phyloP scores from a whole-genome alignment of 1,140 invertebrate genomes.

The Bradynema listronoti region DNA sequence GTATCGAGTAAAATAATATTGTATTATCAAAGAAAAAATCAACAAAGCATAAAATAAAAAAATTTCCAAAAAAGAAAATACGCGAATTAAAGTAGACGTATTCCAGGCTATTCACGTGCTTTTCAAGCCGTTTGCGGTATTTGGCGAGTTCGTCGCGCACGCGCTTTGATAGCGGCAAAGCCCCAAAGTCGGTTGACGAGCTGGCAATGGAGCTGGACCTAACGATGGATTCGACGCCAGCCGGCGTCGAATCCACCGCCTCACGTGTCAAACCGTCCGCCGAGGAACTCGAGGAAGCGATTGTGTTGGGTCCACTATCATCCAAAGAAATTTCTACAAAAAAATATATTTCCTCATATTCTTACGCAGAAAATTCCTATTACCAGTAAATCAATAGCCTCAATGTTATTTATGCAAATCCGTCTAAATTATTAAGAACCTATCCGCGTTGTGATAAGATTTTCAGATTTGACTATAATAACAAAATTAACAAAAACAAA shows the following conservation, averaged over 20 bases:
- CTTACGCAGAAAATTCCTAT: no score
- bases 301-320: conserved; percentile 4
- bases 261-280: neutral
- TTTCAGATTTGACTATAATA: no score
- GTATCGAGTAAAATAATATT: conserved; percentile 4
- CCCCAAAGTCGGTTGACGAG: conserved; percentile 4
- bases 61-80: neutral
- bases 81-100: conserved; percentile 30
- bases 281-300: neutral
- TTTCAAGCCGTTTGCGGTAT: conserved; percentile 42
- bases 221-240: neutral
- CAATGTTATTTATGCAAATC: no score
- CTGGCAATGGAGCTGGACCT: neutral
- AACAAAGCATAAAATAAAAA: no score
- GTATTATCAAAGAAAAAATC: neutral
- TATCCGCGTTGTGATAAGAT: no score
- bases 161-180: neutral
- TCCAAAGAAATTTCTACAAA: no score
- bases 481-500: no score
- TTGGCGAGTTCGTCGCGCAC: conserved; percentile 22
- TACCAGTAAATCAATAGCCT: no score
- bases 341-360: no score
- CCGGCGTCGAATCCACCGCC: neutral
- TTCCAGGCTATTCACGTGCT: conserved; percentile 33
- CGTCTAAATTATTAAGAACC: no score